Evolutionary conservation across 2,113 vertebrate species (phyloP), one percentile per base, ranked within the genome.

Genomic region (Atherinomorus stipes): DNA sequence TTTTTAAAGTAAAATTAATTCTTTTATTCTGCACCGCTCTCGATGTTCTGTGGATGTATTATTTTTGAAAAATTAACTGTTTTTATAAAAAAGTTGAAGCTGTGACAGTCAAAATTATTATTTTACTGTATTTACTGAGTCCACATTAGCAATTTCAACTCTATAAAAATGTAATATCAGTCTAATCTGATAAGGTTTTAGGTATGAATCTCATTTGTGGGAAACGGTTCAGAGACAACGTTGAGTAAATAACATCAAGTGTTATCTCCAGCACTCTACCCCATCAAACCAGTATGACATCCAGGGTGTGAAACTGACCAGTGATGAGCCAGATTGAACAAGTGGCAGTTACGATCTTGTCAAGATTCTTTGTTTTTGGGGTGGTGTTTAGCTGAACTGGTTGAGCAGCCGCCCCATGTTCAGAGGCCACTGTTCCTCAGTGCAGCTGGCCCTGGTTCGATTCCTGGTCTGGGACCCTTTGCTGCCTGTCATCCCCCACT

Each of bases 121-220:
- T 40, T 40, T 40, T 40, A 40, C 7, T 19, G 15, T 31, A 19
- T 56, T 31, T 19, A 56, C 53, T 10, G 16, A 56, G 16, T 56
- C 16, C 22, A 69, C 10, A 47, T 12, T n/a, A 7, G 47, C 53
- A 57, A 25, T 34, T 13, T 69, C 19, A 47, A 57, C 45, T 67
- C 38, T 42, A 68, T 26, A 59, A 50, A 38, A 38, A 25, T n/a
- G 26, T 49, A 50, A 34, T 22, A 19, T 51, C 31, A 1, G 47
- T 37, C 62, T 64, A 51, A 64, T 51, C 62, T 34, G 45, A 26
- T 51, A 42, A n/a, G n/a, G n/a, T n/a, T n/a, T n/a, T n/a, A n/a
- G n/a, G n/a, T n/a, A n/a, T n/a, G n/a, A n/a, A 70, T 60, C 18
- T 60, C 4, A 49, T 21, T 23, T 0, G 10, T 21, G 19, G 50